Evolutionary conservation across 2,888 invertebrate genomes (phyloP), one percentile per base, ranked within the genome.

Genomic region (Platerodrilus igneus): DNA sequence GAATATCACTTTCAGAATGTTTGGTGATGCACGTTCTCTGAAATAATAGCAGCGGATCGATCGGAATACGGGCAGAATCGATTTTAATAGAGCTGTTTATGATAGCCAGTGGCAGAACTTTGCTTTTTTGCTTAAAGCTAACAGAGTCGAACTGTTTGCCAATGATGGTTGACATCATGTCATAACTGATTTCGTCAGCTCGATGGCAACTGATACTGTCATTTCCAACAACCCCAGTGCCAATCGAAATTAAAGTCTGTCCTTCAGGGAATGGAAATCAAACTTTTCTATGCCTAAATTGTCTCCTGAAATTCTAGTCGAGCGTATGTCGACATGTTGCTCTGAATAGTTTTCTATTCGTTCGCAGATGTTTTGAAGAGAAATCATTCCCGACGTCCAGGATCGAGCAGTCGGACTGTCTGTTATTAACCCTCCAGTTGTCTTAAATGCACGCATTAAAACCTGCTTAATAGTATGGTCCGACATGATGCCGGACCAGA

Each of bases 381-480:
- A 7, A 9, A 19, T 9, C 37, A 37, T 37, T 5, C 37, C 31
- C 8, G 25, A 31, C 7, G 22, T 25, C n/a, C n/a, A n/a, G n/a
- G n/a, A n/a, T n/a, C n/a, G n/a, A n/a, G 21, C 37, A 22, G 11
- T 37, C 37, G 6, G 21, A 15, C 3, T 22, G 29, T 8, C 28
- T 22, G 8, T 29, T 3, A 6, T 25, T 25, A 36, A 14, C 9
- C 28, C 28, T 28, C 20, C 22, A n/a, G 21, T 14, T 4, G 22
- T 19, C 16, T 33, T 33, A 21, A 23, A 22, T 8, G 33, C 9
- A 13, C 16, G 8, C 33, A 33, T 23, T 5, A 33, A 8, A 4
- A 15, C n/a, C 16, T 33, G 33, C 36, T 65, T 61, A 32, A 62
- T 62, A 4, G 49, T 56, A 53, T 53, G 51, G 42, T 61, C 58